Conservation (phyloP, 2,888 invertebrate species). For the Nomada lathburiana region DNA sequence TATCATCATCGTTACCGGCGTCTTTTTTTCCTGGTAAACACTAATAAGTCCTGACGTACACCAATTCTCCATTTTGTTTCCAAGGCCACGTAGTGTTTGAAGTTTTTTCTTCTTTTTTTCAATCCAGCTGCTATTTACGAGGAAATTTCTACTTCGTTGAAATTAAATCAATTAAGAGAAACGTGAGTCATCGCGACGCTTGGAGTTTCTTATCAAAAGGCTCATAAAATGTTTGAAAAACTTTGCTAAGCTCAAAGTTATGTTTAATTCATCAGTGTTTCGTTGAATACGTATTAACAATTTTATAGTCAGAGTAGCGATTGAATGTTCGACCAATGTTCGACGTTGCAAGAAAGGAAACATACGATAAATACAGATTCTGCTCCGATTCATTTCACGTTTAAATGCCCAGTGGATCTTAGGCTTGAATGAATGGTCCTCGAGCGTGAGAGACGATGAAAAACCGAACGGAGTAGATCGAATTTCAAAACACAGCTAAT, state of each 20-base stretch:
- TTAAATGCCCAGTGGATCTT: too few relatives aligned
- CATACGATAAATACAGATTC: too few relatives aligned
- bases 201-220: background rate
- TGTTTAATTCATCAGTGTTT: conserved; percentile 28
- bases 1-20: conserved; percentile 48
- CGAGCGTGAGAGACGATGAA: conserved; percentile 53
- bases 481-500: conserved; percentile 72
- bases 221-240: conserved; percentile 15
- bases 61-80: conserved; percentile 16
- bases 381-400: too few relatives aligned
- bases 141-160: conserved; percentile 20
- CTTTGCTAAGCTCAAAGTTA: background rate
- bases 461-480: conserved; percentile 69
- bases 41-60: conserved; percentile 30
- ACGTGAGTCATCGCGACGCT: conserved; percentile 9
- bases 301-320: background rate
- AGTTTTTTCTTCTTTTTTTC: background rate
- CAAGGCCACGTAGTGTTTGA: background rate
- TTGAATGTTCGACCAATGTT: conserved; percentile 9
- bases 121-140: conserved; percentile 10
- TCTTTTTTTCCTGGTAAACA: conserved; percentile 53
- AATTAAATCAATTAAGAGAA: background rate
- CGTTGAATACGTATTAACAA: conserved; percentile 18
- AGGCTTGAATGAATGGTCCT: background rate
- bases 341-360: background rate